phyloP scores from a whole-genome alignment of 2,888 invertebrate species.

The Tipula confusa region DNA sequence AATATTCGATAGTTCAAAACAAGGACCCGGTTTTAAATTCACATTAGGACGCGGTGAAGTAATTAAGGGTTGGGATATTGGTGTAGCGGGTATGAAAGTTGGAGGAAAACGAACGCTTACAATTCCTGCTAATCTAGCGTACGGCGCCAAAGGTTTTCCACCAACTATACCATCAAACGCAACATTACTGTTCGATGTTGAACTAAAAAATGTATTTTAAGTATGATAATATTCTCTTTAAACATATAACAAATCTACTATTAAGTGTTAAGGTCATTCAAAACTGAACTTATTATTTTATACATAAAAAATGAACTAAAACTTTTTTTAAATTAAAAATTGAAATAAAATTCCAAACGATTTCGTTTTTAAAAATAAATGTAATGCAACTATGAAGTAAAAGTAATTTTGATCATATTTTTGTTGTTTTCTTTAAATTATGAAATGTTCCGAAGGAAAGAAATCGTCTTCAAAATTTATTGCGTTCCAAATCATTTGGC shows the following conservation, averaged over 20 bases:
- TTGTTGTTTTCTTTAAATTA: neutral
- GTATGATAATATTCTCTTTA: no score
- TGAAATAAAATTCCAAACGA: neutral
- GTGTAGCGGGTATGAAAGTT: slow-evolving; percentile 87
- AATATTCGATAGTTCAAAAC: slow-evolving; percentile 71
- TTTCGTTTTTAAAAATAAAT: neutral
- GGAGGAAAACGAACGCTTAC: slow-evolving; percentile 84
- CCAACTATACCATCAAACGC: slow-evolving; percentile 86
- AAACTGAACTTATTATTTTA: neutral
- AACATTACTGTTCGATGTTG: slow-evolving; percentile 83
- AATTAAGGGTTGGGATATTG: slow-evolving; percentile 87
- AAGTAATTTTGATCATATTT: neutral
- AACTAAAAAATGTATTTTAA: slow-evolving; percentile 66
- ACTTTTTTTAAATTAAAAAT: neutral
- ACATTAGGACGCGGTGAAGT: slow-evolving; percentile 79
- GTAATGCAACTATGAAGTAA: neutral
- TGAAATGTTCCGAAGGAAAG: no score
- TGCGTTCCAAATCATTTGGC: no score
- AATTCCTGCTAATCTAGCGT: slow-evolving; percentile 83
- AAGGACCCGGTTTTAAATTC: slow-evolving; percentile 83
- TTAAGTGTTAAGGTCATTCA: neutral
- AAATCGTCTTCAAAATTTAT: no score
- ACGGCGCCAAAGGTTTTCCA: slow-evolving; percentile 69
- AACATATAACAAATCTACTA: neutral
- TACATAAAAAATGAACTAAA: neutral